Evolutionary conservation across 2,113 vertebrate genomes (phyloP), one percentile per base, ranked within the genome.

Genomic region (Carlito syrichta): DNA sequence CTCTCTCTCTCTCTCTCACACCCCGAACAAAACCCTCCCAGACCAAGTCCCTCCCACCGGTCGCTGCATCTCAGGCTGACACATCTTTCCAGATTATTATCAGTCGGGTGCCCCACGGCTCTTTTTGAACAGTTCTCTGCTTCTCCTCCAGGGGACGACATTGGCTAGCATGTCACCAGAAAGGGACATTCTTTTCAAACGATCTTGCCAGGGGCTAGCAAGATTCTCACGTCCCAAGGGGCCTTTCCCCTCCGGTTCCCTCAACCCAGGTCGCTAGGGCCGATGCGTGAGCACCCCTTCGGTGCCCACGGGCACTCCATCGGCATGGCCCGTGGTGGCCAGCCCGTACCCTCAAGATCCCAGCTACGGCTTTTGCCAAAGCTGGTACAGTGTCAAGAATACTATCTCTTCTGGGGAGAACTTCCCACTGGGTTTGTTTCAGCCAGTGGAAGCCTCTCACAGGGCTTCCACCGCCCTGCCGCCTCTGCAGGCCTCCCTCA

Each of bases 121-220:
- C 32, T 23, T 86, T 79, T 45, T 8, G 50, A 50, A n/a, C 19
- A 71, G 52, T 85, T 87, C 79, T 90, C 60, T 8, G 82, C 9
- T 48, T 81, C 4, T 74, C 81, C 96, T 79, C 92, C 71, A 97
- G 97, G 73, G 96, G 97, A 94, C 78, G 12, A 78, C 17, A 43
- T 88, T 82, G 66, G 40, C 60, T 78, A 89, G 56, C 77, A 32
- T 58, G 45, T 90, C 35, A 27, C 48, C 56, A 48, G 69, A 50
- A 91, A 32, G 60, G 63, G 20, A 56, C 43, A 7, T 79, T 16
- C 27, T 4, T 89, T 89, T 60, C 56, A 76, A 50, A 76, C 56
- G 38, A 74, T 79, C 87, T 89, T 69, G 3, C 0, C 74, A 32
- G 71, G n/a, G 1, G 23, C 50, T 56, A 20, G 40, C 71, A 82